These are phyloP conservation scores for Thymelicus lineola DNA, from an alignment of 2,888 invertebrate species.

Conservation along the genomic window DNA sequence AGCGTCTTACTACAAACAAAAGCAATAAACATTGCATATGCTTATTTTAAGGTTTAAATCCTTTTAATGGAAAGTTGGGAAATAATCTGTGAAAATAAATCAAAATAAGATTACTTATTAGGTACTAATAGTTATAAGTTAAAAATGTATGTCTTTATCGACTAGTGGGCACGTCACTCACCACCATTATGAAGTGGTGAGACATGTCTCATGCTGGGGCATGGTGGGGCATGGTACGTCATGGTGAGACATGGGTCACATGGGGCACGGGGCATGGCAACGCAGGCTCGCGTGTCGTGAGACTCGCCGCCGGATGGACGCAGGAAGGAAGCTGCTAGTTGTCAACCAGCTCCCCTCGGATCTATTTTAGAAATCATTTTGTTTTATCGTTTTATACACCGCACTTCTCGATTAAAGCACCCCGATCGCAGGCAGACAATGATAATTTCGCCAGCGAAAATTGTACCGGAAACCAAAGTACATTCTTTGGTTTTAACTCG, in stretches of 20 bases:
- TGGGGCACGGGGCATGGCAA: slow-evolving; percentile 12
- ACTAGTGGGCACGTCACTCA: slow-evolving; percentile 48
- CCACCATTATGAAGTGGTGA: slow-evolving; percentile 42
- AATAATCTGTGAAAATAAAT: too few species aligned
- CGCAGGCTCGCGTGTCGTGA: slow-evolving; percentile 78
- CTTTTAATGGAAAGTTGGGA: too few species aligned
- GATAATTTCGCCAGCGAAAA: slow-evolving; percentile 1
- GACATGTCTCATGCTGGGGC: slow-evolving; percentile 43
- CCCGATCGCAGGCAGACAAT: not conserved
- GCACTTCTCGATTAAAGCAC: slow-evolving; percentile 46
- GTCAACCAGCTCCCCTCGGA: slow-evolving; percentile 78
- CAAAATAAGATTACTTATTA: too few species aligned
- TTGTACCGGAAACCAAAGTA: not conserved
- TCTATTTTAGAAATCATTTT: slow-evolving; percentile 82
- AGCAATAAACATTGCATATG: too few species aligned
- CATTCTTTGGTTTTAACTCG: too few species aligned
- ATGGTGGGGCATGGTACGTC: slow-evolving; percentile 45
- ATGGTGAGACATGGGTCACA: slow-evolving; percentile 18
- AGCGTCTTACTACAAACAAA: too few species aligned
- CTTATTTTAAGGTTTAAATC: too few species aligned
- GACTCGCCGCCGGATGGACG: slow-evolving; percentile 79
- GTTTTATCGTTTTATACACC: slow-evolving; percentile 66
- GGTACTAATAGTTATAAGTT: too few species aligned
- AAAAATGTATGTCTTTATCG: too few species aligned
- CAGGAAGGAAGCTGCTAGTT: slow-evolving; percentile 85